A percentile compares a stretch with the other conserved stretches of the same genome.
Conservation (phyloP, 1,140 invertebrate genomes). For the Procambarus clarkii region DNA sequence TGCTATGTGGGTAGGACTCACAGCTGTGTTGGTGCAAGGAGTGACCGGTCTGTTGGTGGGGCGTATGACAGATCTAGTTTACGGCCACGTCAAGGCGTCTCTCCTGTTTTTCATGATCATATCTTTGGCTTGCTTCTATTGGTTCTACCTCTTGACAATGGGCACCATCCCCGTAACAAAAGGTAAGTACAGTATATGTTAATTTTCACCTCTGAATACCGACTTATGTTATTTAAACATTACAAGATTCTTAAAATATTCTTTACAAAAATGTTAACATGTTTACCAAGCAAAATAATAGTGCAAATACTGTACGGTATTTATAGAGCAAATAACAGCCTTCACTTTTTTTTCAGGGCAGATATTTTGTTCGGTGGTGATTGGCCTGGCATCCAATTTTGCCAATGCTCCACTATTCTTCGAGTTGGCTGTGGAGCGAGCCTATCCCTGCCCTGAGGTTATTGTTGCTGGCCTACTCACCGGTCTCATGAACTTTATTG, state of each 20-base stretch:
- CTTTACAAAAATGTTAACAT: too few relatives aligned
- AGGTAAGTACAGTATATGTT: constrained; percentile 12
- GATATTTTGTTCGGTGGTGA: constrained; percentile 14
- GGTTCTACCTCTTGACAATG: constrained; percentile 49
- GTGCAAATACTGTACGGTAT: too few relatives aligned
- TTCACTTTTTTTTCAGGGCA: constrained; percentile 11
- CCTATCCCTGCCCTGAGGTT: constrained; percentile 54
- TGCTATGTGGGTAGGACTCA: constrained; percentile 42
- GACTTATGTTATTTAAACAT: too few relatives aligned
- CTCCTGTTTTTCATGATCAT: constrained; percentile 23
- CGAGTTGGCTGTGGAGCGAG: constrained; percentile 41
- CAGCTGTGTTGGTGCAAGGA: background rate
- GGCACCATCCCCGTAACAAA: constrained; percentile 37
- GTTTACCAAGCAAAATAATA: too few relatives aligned
- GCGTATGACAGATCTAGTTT: constrained; percentile 44
- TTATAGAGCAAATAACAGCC: too few relatives aligned
- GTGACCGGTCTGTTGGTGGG: constrained; percentile 12
- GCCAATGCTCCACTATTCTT: constrained; percentile 36
- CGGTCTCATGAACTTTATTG: constrained; percentile 34
- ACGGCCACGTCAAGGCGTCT: constrained; percentile 45
- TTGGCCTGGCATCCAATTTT: constrained; percentile 29
- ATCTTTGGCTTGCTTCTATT: constrained; percentile 22
- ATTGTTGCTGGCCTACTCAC: constrained; percentile 39
- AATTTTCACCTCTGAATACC: too few relatives aligned
- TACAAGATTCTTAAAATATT: too few relatives aligned